Base-by-base conservation (phyloP, 2,113 vertebrate species). In the Gasterosteus aculeatus region DNA sequence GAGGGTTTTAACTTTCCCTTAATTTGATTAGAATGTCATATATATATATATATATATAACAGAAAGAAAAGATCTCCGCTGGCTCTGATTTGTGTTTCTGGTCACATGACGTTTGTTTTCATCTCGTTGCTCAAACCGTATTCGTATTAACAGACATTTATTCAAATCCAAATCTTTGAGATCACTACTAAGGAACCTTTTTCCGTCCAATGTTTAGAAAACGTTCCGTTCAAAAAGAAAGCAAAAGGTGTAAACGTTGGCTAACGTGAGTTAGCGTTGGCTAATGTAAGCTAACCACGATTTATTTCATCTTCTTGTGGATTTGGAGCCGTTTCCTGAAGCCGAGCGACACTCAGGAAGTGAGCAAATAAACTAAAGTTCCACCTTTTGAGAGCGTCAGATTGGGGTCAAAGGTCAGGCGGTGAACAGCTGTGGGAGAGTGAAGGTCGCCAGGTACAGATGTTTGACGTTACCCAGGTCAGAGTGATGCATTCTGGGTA, bases 401-500 rank as follows among this genome's bases (percentile, higher is more conserved):
- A 80, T 58, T 58, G 62, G 83, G 88, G 89, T 87, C 83, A 89
- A 15, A 88, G 88, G 87, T 87, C 77, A 63, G 2, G 9, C 70
- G 73, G 29, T 53, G 75, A 90, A 82, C 88, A 91, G 88, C 88
- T 88, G 89, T 87, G 76, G 67, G 65, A 78, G 82, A 88, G 22
- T 68, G 82, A 87, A 87, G 88, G 88, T 87, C 87, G 75, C 72
- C 88, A 88, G 91, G 89, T 93, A 92, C 91, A 93, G 91, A 93
- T 93, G 92, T 91, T 90, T 26, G 54, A 86, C 84, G 92, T 91
- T 91, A 92, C 79, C 60, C 2, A 71, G 91, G 91, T 93, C 89
- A 84, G 10, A 67, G 65, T 6, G 77, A 82, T 88, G 89, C 87
- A 90, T 92, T 92, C 66, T 90, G 91, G 91, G 85, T 89, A 72